Evolutionary conservation across 2,888 invertebrate species (phyloP), one percentile per base, ranked within the genome.

Genomic region (Polyommatus iphigenia): DNA sequence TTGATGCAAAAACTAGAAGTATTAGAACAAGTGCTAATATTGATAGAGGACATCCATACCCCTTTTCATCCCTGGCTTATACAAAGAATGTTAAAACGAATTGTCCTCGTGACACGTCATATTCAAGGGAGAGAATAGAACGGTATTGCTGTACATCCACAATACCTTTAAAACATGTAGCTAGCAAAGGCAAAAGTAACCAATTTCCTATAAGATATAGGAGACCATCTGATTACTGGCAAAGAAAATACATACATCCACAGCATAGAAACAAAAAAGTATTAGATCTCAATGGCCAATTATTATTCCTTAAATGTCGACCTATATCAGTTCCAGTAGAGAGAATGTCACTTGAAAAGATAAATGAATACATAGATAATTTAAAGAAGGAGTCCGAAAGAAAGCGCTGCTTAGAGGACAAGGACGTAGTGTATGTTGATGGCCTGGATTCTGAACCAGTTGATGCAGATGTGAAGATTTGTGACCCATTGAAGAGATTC

Each of bases 41-140:
- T 80, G 94, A 93, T 80, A 83, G 93, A 79, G 91, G 91, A 1
- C 90, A 92, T 79, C 92, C 91, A 72, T 94, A 92, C 81, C 94
- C 94, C 62, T 94, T 94, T 83, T 94, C 94, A 10, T 94, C 94
- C 1, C 82, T 93, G 71, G 94, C 94, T 62, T 94, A 94, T 79
- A 87, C 87, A 83, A 87, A 87, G 78, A 91, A 91, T 85, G 84
- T 86, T 24, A 93, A 92, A 85, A 83, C 87, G 18, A 89, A 85
- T 82, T 81, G 83, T 24, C 89, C 89, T 78, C 85, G 90, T 78
- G 91, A 93, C 79, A 85, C 85, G 15, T 90, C 83, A 76, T 91
- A 88, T 80, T 88, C 90, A 2, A 87, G 92, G 81, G 92, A 92
- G 78, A 87, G 92, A 81, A 85, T 92, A 78, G 94, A 94, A 81